These are phyloP conservation scores for Chrysolina haemoptera DNA, from an alignment of 2,888 invertebrate species.

Conservation along the genomic window DNA sequence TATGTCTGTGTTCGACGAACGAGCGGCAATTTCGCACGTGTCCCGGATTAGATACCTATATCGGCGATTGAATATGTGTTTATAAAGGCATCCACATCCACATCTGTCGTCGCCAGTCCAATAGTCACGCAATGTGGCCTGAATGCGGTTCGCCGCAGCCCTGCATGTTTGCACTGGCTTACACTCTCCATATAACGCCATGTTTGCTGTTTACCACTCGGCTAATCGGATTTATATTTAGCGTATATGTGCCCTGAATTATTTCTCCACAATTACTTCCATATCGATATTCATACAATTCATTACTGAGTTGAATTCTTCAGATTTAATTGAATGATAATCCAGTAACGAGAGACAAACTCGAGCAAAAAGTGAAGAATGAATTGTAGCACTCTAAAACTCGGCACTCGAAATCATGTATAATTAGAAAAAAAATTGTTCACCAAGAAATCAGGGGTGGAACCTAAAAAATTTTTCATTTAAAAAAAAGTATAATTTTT, in stretches of 20 bases:
- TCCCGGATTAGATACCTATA: constrained; percentile 3
- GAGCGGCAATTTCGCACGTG: background rate
- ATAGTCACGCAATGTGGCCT: constrained; percentile 14
- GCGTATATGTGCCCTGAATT: background rate
- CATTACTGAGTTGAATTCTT: no score
- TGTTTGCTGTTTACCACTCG: constrained; percentile 17
- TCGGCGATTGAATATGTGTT: constrained; percentile 9
- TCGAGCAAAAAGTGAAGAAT: no score
- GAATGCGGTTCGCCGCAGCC: constrained; percentile 10
- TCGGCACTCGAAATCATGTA: no score
- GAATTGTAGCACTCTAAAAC: no score
- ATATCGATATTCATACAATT: background rate
- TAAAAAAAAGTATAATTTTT: no score
- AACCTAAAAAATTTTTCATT: no score
- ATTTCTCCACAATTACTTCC: background rate
- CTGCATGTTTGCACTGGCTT: constrained; percentile 28
- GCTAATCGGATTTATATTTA: constrained; percentile 12
- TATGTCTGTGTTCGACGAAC: background rate
- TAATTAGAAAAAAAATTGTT: no score
- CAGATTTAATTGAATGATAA: no score
- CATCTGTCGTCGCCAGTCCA: constrained; percentile 6
- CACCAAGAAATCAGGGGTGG: no score
- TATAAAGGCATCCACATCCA: constrained; percentile 14
- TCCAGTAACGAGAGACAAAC: no score
- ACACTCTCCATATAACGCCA: constrained; percentile 25